Percentiles rank a stretch among this genome's conserved stretches.
phyloP scores from a whole-genome alignment of 1,140 invertebrate genomes.

The Goniozus legneri region DNA sequence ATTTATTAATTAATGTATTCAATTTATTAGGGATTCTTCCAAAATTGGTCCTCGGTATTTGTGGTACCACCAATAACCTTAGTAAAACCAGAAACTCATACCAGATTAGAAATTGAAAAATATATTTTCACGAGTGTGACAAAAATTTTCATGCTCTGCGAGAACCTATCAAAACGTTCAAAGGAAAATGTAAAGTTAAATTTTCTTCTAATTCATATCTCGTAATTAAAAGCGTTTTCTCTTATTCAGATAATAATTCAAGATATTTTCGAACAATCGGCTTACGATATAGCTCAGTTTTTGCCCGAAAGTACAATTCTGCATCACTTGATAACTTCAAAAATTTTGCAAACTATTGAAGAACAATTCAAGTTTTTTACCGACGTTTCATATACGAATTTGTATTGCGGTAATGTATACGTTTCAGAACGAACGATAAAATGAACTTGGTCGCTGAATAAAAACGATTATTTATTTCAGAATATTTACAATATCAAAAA shows the following conservation, averaged over 20 bases:
- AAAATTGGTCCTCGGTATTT: slow-evolving; percentile 22
- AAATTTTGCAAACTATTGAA: slow-evolving; percentile 19
- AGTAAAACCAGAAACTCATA: slow-evolving; percentile 14
- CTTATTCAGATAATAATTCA: too few relatives aligned
- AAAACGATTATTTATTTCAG: slow-evolving; percentile 52
- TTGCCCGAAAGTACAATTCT: slow-evolving; percentile 29
- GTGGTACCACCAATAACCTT: slow-evolving; percentile 21
- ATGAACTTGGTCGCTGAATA: slow-evolving; percentile 30
- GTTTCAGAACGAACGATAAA: background rate
- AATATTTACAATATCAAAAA: slow-evolving; percentile 51
- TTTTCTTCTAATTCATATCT: too few relatives aligned
- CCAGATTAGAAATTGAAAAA: slow-evolving; percentile 20
- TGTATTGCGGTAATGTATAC: slow-evolving; percentile 31
- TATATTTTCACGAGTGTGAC: slow-evolving; percentile 26
- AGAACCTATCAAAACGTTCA: slow-evolving; percentile 22
- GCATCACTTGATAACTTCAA: slow-evolving; percentile 25
- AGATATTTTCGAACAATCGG: too few relatives aligned
- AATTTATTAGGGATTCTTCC: slow-evolving; percentile 26
- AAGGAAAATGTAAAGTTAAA: too few relatives aligned
- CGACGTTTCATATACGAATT: slow-evolving; percentile 16
- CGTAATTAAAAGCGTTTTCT: too few relatives aligned
- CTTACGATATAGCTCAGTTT: slow-evolving; percentile 8
- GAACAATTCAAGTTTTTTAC: slow-evolving; percentile 16
- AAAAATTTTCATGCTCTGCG: slow-evolving; percentile 30
- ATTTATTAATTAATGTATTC: background rate